Base-by-base conservation (phyloP, 2,113 vertebrate species). In the Sebastes schlegelii region DNA sequence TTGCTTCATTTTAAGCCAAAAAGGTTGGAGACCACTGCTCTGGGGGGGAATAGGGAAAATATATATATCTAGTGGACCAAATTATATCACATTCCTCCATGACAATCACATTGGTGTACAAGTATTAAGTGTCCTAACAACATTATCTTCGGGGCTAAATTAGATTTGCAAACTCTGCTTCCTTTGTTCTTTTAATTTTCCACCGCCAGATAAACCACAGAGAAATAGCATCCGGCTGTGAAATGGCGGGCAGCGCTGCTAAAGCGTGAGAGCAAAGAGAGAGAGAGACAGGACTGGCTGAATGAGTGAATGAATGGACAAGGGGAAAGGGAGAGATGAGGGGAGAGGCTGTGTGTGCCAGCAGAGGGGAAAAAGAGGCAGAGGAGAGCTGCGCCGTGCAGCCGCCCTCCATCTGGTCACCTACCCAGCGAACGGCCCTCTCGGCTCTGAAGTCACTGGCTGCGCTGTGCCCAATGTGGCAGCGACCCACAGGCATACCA, bases 401-500 rank as follows among this genome's bases (percentile, higher is more conserved):
- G 88, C 75, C 48, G 75, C 75, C 62, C 80, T 90, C 92, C 90
- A 92, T 92, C 92, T 91, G 93, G 91, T 80, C 89, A 80, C 82
- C 80, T 58, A 74, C 74, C 87, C 84, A 43, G 80, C 71, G 62
- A 77, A 73, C 78, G 17, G 82, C 74, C 74, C 86, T 86, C 84
- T 82, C 66, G 6, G 76, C 85, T 88, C 89, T 90, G 91, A 88
- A 94, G 88, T 88, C 90, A 63, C 45, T 51, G 73, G 76, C 86
- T 88, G 75, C 67, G 65, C 84, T 68, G 74, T 74, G 84, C 67
- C 79, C 85, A 77, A 63, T 82, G 87, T 89, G 87, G 90, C 89
- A 90, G 88, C 74, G 71, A 42, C 83, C 90, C 88, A 70, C 88
- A 84, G 80, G 55, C 79, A 74, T 62, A 91, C 91, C 82, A 89